phyloP scores from a whole-genome alignment of 2,797 vertebrate species.

The Sebastolobus altivelis region DNA sequence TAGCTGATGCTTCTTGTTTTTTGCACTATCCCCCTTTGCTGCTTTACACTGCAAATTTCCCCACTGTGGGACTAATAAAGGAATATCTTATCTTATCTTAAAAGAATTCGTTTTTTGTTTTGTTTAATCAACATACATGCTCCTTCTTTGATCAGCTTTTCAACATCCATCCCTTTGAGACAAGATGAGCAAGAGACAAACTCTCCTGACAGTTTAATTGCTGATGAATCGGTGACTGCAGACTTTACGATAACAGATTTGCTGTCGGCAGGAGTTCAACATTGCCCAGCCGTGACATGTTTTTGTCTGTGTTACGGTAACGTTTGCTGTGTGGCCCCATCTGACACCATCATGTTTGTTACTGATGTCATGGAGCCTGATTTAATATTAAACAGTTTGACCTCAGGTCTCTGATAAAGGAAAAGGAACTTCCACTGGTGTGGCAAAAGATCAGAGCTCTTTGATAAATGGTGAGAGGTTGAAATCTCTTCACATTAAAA shows the following conservation, averaged over 20 bases:
- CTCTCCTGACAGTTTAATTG: background rate
- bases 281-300: constrained; percentile 18
- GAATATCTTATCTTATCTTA: too few species aligned
- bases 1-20: too few species aligned
- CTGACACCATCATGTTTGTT: background rate
- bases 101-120: too few species aligned
- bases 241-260: background rate
- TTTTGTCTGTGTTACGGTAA: background rate
- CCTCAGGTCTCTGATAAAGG: background rate
- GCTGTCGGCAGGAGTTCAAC: background rate
- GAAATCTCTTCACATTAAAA: background rate
- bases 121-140: background rate
- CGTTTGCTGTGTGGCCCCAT: background rate
- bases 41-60: too few species aligned
- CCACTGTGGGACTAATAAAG: too few species aligned
- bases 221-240: background rate
- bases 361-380: background rate
- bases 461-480: background rate
- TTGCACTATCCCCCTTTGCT: too few species aligned
- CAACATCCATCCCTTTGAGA: background rate
- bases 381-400: background rate
- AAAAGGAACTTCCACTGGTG: background rate
- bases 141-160: background rate
- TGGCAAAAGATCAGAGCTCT: background rate
- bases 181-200: background rate